Conservation (phyloP, 2,888 invertebrate species). For the Folsomia candida region DNA sequence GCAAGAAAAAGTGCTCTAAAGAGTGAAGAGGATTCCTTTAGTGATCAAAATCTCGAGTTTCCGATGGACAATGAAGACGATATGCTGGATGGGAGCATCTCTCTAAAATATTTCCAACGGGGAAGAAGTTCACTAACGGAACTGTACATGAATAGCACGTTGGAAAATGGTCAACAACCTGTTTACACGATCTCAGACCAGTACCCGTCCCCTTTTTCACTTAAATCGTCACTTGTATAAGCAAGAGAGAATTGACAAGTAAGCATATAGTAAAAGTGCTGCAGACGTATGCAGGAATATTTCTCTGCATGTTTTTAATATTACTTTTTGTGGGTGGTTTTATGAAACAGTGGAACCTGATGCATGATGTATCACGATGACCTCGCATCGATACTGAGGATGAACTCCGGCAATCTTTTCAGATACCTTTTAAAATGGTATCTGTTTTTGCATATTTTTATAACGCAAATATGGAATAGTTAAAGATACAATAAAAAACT, state of each 20-base stretch:
- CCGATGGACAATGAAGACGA: constrained; percentile 22
- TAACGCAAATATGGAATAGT: too few relatives aligned
- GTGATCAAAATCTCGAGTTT: constrained; percentile 8
- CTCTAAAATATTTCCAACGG: constrained; percentile 15
- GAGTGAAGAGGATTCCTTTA: background rate
- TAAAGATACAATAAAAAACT: background rate
- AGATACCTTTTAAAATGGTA: too few relatives aligned
- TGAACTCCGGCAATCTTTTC: too few relatives aligned
- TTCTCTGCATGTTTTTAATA: too few relatives aligned
- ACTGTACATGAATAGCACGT: constrained; percentile 6
- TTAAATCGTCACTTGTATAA: background rate
- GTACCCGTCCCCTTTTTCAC: background rate
- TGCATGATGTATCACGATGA: too few relatives aligned
- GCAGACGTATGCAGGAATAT: too few relatives aligned
- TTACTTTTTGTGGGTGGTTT: too few relatives aligned
- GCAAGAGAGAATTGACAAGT: too few relatives aligned
- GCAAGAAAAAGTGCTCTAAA: constrained; percentile 15
- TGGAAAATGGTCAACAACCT: background rate
- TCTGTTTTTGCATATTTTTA: too few relatives aligned
- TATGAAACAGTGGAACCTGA: too few relatives aligned
- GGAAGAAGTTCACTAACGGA: constrained; percentile 26
- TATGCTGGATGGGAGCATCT: constrained; percentile 10
- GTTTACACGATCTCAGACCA: background rate
- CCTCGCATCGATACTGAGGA: too few relatives aligned
- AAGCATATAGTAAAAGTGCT: too few relatives aligned